phyloP scores from a whole-genome alignment of 2,797 vertebrate species.

The Sebastes hopkinsi region DNA sequence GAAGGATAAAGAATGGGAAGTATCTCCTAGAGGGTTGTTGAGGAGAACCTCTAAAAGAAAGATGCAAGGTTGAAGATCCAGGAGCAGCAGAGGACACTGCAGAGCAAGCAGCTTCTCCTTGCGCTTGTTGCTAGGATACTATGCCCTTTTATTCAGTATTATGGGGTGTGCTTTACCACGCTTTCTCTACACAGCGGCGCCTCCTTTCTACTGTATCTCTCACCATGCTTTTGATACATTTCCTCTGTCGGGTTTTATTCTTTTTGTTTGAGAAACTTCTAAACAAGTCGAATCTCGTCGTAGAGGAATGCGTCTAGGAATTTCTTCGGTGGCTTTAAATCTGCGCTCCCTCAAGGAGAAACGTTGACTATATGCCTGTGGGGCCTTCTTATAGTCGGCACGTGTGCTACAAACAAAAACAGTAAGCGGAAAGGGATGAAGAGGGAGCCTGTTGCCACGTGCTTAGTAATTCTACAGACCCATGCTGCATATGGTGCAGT shows the following conservation, averaged over 20 bases:
- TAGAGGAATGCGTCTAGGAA: constrained; percentile 39
- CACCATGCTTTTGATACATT: constrained; percentile 34
- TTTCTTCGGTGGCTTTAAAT: constrained; percentile 20
- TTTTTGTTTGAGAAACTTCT: constrained; percentile 36
- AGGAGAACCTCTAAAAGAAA: constrained; percentile 37
- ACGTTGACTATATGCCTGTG: constrained; percentile 13
- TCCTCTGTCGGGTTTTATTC: constrained; percentile 35
- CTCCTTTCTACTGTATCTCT: constrained; percentile 27
- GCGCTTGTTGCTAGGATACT: constrained; percentile 82
- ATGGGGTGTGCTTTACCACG: constrained; percentile 56
- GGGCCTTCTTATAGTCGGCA: constrained; percentile 12
- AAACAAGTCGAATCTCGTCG: constrained; percentile 54
- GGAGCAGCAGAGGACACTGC: constrained; percentile 69
- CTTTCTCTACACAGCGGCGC: constrained; percentile 32
- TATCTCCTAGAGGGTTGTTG: constrained; percentile 7
- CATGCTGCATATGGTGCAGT: constrained; percentile 22
- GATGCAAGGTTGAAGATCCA: constrained; percentile 64
- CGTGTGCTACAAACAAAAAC: constrained; percentile 30
- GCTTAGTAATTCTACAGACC: constrained; percentile 26
- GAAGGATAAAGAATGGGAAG: background rate
- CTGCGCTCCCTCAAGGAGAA: constrained; percentile 16
- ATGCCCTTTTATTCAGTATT: constrained; percentile 56
- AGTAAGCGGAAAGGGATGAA: background rate
- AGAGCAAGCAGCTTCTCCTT: constrained; percentile 61
- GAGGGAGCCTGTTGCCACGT: background rate